Evolutionary conservation across 2,113 vertebrate species (phyloP).

Genomic region (Lutjanus erythropterus): DNA sequence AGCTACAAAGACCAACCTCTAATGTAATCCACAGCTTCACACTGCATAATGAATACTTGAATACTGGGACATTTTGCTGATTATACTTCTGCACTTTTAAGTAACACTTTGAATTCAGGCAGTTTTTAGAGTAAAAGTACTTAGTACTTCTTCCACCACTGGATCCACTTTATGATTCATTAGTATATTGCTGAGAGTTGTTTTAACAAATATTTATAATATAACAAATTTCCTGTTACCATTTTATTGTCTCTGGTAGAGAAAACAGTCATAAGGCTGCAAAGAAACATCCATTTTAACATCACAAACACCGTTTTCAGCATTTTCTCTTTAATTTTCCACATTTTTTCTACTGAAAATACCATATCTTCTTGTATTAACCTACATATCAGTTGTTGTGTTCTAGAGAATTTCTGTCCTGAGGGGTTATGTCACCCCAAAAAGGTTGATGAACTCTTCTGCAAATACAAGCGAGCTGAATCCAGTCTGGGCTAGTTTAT

Average conservation of each 20-base stretch:
- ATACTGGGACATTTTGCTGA: too few species aligned
- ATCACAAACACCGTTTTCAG: not conserved
- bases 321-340: too few species aligned
- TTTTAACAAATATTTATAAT: not conserved
- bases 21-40: too few species aligned
- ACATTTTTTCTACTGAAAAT: not conserved
- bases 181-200: not conserved
- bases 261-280: not conserved
- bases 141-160: too few species aligned
- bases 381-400: not conserved
- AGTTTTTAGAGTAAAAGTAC: too few species aligned
- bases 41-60: too few species aligned
- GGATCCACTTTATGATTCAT: too few species aligned
- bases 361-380: not conserved
- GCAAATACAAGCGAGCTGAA: conserved; percentile 38
- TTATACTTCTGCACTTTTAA: too few species aligned
- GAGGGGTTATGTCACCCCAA: not conserved
- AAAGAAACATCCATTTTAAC: not conserved
- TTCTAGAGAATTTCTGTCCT: not conserved
- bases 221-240: not conserved
- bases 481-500: conserved; percentile 14
- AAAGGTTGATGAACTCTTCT: conserved; percentile 11
- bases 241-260: not conserved
- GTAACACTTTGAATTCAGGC: too few species aligned
- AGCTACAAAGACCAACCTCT: too few species aligned